Evolutionary conservation across 2,888 invertebrate genomes (phyloP), one percentile per base, ranked within the genome.

Genomic region (Pyrrhosoma nymphula): DNA sequence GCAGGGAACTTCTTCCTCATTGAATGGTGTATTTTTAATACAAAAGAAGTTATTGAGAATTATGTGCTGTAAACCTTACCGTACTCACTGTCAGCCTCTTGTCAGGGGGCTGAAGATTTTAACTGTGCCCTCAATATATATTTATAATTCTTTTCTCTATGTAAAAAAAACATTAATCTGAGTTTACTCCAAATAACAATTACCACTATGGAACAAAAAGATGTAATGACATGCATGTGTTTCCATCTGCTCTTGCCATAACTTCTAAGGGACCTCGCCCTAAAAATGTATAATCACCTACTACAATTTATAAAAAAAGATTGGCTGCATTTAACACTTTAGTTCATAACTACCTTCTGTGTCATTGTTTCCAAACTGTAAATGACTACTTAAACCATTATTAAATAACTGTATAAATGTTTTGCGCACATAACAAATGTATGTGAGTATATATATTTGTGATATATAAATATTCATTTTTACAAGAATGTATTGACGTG

Each of bases 261-360:
- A 69, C 69, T 69, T 69, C 69, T 69, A 69, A 69, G n/a, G 69
- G 69, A 69, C 69, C 69, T 69, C 69, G n/a, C 69, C 69, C 23
- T 26, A 69, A 60, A 82, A 95, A 26, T 30, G 55, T 60, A 88
- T 60, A 16, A 69, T 88, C 89, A 16, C 14, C 95, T 30, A 8
- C 30, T 18, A 39, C 55, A 26, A 88, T 95, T 95, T 0, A 90
- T 82, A 35, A 95, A 47, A 30, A 47, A 95, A 16, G 47, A 89
- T 56, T 56, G 14, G 69, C 69, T 69, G 69, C n/a, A 69, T 69
- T 69, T n/a, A 26, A 69, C 1, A 69, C 3, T 26, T 69, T 69
- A 69, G 69, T 69, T 69, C 26, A 69, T 69, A n/a, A 26, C n/a
- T 69, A 69, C 23, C 69, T 69, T 26, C 23, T 69, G 69, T 69